These are phyloP conservation scores for Hypothenemus hampei DNA, from an alignment of 1,140 invertebrate species.

Conservation along the genomic window DNA sequence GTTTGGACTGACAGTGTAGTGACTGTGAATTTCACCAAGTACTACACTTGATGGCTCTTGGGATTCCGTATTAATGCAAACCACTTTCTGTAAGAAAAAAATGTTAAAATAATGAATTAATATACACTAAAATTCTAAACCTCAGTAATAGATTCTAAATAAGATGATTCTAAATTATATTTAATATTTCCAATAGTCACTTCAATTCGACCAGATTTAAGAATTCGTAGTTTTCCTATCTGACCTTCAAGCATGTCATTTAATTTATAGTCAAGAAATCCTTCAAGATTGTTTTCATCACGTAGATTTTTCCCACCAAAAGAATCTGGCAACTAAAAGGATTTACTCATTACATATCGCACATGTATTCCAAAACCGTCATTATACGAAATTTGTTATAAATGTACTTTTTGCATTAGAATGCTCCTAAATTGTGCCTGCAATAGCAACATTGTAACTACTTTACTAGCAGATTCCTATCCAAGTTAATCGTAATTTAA, in stretches of 20 bases:
- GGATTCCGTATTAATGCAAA: conserved; percentile 8
- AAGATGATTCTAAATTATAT: conserved; percentile 29
- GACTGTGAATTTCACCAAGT: conserved; percentile 20
- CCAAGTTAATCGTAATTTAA: no score
- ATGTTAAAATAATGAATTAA: background rate
- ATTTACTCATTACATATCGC: no score
- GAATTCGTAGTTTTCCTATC: conserved; percentile 35
- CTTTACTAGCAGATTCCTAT: no score
- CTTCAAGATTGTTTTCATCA: conserved; percentile 35
- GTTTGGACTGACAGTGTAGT: conserved; percentile 17
- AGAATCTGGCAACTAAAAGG: conserved; percentile 33
- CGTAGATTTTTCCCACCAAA: conserved; percentile 36
- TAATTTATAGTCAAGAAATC: conserved; percentile 32
- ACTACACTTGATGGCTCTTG: conserved; percentile 1
- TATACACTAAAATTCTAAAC: conserved; percentile 7
- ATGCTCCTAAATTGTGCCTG: no score
- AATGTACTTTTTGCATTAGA: no score
- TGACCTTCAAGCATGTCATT: conserved; percentile 34
- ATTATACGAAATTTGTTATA: no score
- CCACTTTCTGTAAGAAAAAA: conserved; percentile 21
- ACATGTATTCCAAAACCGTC: no score
- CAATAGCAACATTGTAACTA: no score
- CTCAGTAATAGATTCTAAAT: conserved; percentile 20
- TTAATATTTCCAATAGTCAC: conserved; percentile 31
- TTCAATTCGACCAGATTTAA: conserved; percentile 35